Evolutionary conservation across 2,888 invertebrate species (phyloP).

Genomic region (Spialia ferax): DNA sequence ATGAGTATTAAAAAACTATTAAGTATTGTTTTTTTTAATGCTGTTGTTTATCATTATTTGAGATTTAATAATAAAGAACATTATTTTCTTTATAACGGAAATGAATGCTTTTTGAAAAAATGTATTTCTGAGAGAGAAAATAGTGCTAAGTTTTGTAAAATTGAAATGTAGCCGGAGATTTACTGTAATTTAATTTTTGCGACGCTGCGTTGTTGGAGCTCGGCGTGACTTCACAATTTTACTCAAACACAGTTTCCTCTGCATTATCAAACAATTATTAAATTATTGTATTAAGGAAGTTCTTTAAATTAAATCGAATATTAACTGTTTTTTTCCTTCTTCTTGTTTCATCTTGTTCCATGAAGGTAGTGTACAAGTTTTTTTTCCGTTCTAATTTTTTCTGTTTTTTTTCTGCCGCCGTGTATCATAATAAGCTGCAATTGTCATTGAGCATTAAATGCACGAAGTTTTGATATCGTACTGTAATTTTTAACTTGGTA

Average conservation of each 20-base stretch:
- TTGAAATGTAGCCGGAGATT: slow-evolving; percentile 73
- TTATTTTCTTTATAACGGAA: not conserved
- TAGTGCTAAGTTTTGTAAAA: slow-evolving; percentile 62
- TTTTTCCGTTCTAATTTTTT: no score
- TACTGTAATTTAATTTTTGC: slow-evolving; percentile 80
- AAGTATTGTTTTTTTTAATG: not conserved
- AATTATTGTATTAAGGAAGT: slow-evolving; percentile 21
- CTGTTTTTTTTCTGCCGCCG: no score
- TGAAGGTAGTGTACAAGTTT: no score
- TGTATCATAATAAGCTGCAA: no score
- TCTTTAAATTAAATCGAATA: slow-evolving; percentile 1
- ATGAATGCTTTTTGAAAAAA: slow-evolving; percentile 26
- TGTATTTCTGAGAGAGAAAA: slow-evolving; percentile 24
- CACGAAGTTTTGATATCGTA: no score
- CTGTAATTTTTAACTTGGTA: no score
- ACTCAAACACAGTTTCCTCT: slow-evolving; percentile 35
- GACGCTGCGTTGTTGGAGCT: slow-evolving; percentile 73
- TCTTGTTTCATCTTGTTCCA: no score
- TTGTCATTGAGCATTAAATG: no score
- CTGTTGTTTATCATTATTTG: not conserved
- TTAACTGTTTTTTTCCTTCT: not conserved
- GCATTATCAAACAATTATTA: slow-evolving; percentile 34
- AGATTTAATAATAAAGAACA: slow-evolving; percentile 1
- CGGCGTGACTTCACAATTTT: slow-evolving; percentile 32
- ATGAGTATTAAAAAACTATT: no score